Evolutionary conservation across 2,797 vertebrate genomes (phyloP), one percentile per base, ranked within the genome.

Genomic region (Ptychadena robeensis): DNA sequence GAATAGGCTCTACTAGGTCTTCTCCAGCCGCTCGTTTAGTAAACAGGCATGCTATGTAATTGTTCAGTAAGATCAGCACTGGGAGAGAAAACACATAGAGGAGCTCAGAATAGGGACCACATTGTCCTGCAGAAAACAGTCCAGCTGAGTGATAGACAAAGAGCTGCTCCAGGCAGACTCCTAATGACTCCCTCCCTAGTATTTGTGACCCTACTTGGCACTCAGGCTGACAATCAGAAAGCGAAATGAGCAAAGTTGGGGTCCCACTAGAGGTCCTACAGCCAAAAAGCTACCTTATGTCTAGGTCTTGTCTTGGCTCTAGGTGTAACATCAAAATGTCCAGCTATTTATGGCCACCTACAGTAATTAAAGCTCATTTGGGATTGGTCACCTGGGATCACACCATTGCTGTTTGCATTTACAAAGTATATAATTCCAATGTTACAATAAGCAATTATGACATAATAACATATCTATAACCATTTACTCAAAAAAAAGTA

Each of bases 61-160:
- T 79, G 74, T 67, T 67, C 75, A 59, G 40, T n/a, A 71, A 35
- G 66, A 79, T 83, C 82, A 79, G 74, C 70, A 37, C 35, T 73
- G 68, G 66, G 67, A 72, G 32, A 53, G 71, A 70, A 78, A 57
- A 27, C 68, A 80, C 67, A 69, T 27, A 25, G 32, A 38, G 40
- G 22, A 28, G n/a, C 32, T 34, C 34, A 30, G 70, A 73, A 73
- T 31, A 83, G 38, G 7, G 28, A 79, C 65, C 77, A 78, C 68
- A 72, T 75, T 82, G 81, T 78, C 53, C 30, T 82, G 40, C 37
- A 28, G 31, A 59, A 3, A 28, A 34, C 37, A 44, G n/a, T 48
- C 81, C 81, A 64, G 74, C 82, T 83, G 76, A 28, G 76, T 53
- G 30, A 30, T 2, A 48, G 31, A 79, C 76, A 84, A 84, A 79